Base-by-base conservation (phyloP, 2,113 vertebrate genomes). In the Trematomus loennbergii region DNA sequence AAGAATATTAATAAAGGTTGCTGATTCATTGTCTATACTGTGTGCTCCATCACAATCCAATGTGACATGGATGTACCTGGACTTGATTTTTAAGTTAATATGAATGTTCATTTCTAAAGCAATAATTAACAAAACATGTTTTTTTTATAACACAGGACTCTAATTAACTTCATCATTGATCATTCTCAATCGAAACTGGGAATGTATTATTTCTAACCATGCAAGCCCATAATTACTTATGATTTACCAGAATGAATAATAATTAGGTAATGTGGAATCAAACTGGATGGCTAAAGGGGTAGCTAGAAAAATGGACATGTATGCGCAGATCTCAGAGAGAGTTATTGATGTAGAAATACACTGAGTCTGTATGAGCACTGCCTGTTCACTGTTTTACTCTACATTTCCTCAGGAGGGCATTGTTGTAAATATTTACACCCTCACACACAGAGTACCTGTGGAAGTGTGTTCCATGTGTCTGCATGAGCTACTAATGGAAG, bases 361-460 rank as follows among this genome's bases (percentile, higher is more conserved):
- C 46, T 25, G 49, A 59, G 58, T 70, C 77, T 59, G 61, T 40
- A 63, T 62, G 67, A 61, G 54, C 5, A 9, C 10, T 25, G 52
- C 9, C 33, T 58, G 13, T 46, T 3, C 57, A 60, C 53, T 81
- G 85, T 82, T 89, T 53, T 88, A 72, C 87, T 88, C 79, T 71
- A 11, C 36, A 64, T 84, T 80, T 88, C 89, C 89, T 89, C 83
- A 86, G 78, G 87, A 82, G 89, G 89, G 85, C 87, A 91, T 86
- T 86, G 87, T 91, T 91, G 87, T 91, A 78, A 75, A 89, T 82
- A 88, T 61, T 29, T 76, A 48, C 16, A 15, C 3, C 50, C 45
- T 69, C 40, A 68, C 48, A 62, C 33, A 17, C 22, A 49, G 68
- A 33, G 52, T 1, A 81, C 54, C 8, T 67, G 72, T 74, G 46